phyloP scores from a whole-genome alignment of 2,113 vertebrate species.

The Antigone vipio region DNA sequence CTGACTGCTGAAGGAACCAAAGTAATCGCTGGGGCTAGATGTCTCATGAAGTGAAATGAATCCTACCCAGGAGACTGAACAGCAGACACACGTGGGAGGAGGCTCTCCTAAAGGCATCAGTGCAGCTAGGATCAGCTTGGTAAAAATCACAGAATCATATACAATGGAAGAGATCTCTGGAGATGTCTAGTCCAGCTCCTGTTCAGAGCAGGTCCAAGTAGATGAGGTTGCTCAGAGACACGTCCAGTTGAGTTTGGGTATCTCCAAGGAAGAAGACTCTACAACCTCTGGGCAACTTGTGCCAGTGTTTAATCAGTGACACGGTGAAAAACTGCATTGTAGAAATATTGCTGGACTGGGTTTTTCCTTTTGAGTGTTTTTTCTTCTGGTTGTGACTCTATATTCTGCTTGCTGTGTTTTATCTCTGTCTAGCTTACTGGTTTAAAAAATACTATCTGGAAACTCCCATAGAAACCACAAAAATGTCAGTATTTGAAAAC shows the following conservation, averaged over 20 bases:
- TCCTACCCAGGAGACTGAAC: neutral
- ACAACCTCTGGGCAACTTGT: neutral
- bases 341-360: neutral
- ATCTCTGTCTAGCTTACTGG: neutral
- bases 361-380: neutral
- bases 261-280: neutral
- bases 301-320: neutral
- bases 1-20: neutral
- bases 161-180: neutral
- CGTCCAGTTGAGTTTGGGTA: neutral
- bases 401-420: neutral
- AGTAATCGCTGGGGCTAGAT: neutral
- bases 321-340: neutral
- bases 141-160: neutral
- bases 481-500: neutral
- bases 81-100: neutral
- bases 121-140: neutral
- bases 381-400: neutral
- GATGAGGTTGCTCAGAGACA: neutral
- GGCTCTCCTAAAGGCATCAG: neutral
- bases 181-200: neutral
- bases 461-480: neutral
- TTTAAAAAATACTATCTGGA: neutral
- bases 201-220: neutral
- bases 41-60: neutral